Evolutionary conservation across 2,113 vertebrate genomes (phyloP).

Genomic region (Catharus fuscescens): DNA sequence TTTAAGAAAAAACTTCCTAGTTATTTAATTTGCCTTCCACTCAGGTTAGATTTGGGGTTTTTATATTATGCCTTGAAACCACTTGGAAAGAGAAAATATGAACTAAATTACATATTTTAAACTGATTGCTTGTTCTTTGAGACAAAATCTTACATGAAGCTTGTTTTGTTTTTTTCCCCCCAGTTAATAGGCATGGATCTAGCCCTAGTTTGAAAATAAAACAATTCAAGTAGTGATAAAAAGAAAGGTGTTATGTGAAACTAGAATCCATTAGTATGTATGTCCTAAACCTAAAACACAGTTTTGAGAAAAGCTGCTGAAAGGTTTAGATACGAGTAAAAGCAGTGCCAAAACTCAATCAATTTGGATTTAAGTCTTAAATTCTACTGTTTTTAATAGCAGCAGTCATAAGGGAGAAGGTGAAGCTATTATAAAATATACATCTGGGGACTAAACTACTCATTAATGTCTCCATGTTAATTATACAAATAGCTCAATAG

Average conservation of each 20-base stretch:
- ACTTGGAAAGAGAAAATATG: background rate
- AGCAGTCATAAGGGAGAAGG: background rate
- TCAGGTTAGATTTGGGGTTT: background rate
- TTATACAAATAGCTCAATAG: constrained; percentile 5
- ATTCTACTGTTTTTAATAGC: background rate
- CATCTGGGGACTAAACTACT: constrained; percentile 4
- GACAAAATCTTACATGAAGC: background rate
- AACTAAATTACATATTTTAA: background rate
- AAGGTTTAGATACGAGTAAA: background rate
- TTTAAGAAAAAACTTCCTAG: background rate
- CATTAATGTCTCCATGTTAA: background rate
- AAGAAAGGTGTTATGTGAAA: background rate
- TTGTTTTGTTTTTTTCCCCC: background rate
- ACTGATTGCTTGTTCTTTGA: background rate
- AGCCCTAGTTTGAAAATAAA: background rate
- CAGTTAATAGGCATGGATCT: background rate
- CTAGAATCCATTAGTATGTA: background rate
- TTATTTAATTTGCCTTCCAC: background rate
- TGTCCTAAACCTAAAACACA: background rate
- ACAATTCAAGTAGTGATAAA: background rate
- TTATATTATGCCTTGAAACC: background rate
- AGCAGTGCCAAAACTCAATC: background rate
- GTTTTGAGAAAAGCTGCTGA: background rate
- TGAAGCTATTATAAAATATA: constrained; percentile 10
- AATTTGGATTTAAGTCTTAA: constrained; percentile 9